Evolutionary conservation across 64 coral and sea anemone genomes (phyloP).

Genomic region (Pocillopora damicornis): DNA sequence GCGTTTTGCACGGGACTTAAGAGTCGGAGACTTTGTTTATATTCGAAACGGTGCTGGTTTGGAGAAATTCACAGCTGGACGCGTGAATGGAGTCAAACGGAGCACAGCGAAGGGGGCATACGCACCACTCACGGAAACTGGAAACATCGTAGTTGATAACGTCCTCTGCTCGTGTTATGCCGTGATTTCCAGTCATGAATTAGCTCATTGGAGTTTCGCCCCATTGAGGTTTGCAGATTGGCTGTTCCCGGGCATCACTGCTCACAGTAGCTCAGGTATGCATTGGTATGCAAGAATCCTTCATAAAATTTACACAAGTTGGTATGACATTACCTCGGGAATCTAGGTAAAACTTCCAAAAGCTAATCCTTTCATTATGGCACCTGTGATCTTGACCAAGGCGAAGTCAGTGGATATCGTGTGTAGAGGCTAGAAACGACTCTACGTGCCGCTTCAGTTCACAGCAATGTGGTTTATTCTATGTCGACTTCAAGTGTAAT

Average conservation of each 20-base stretch:
- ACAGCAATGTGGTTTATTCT: not conserved
- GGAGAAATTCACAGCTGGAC: conserved; percentile 53
- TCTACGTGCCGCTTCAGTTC: not conserved
- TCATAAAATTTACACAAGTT: conserved; percentile 36
- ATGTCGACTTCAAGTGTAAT: not conserved
- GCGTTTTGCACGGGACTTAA: conserved; percentile 49
- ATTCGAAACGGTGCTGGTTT: conserved; percentile 28
- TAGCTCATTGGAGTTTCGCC: conserved; percentile 75
- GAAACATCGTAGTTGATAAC: conserved; percentile 68
- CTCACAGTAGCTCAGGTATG: conserved; percentile 19
- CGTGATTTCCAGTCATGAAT: conserved; percentile 31
- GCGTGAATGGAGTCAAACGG: conserved; percentile 21
- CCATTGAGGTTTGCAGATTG: conserved; percentile 54
- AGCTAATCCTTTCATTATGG: not conserved
- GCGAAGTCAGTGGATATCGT: conserved; percentile 1
- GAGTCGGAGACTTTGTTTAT: conserved; percentile 70
- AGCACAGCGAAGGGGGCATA: conserved; percentile 44
- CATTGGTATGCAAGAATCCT: conserved; percentile 76
- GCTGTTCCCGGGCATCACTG: conserved; percentile 42
- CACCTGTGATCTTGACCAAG: not conserved
- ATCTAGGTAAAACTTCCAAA: not conserved
- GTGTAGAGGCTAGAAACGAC: not conserved
- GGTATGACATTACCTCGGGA: conserved; percentile 27
- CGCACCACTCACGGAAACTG: conserved; percentile 79
- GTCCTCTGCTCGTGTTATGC: conserved; percentile 77